phyloP scores from a whole-genome alignment of 2,888 invertebrate genomes.

The Lasius fuliginosus region DNA sequence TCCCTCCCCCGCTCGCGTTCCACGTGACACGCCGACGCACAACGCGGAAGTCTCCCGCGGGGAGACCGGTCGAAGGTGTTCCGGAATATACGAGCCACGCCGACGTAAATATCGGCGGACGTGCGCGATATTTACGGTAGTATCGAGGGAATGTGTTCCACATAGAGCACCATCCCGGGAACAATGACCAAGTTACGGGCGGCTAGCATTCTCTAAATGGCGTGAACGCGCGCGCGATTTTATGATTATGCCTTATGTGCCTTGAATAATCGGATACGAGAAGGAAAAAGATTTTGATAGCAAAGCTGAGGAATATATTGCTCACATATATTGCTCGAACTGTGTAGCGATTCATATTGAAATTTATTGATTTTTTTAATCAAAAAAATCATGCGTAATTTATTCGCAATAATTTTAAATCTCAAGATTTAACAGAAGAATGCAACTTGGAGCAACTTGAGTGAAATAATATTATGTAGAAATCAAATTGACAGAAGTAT shows the following conservation, averaged over 20 bases:
- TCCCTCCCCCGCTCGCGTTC: not conserved
- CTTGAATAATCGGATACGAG: not conserved
- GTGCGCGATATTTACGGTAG: conserved; percentile 66
- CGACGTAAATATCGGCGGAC: conserved; percentile 67
- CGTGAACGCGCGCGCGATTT: not conserved
- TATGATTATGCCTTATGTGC: not conserved
- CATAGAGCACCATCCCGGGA: conserved; percentile 24
- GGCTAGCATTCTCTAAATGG: not conserved
- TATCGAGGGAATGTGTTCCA: conserved; percentile 62
- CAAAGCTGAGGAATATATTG: not conserved
- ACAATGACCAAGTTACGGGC: conserved; percentile 57
- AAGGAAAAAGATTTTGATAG: not conserved
- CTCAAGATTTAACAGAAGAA: not conserved
- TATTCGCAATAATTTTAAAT: not conserved
- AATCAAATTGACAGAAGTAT: not conserved
- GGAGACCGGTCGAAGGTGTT: conserved; percentile 45
- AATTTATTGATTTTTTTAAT: not conserved
- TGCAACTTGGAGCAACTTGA: not conserved
- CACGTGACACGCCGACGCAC: conserved; percentile 40
- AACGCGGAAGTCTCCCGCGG: conserved; percentile 48
- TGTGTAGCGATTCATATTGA: not conserved
- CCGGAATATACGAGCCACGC: conserved; percentile 61
- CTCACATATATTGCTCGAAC: not conserved
- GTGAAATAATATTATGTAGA: not conserved
- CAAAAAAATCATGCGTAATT: not conserved